Base-by-base conservation (phyloP, 2,888 invertebrate species). In the Gerris lacustris region DNA sequence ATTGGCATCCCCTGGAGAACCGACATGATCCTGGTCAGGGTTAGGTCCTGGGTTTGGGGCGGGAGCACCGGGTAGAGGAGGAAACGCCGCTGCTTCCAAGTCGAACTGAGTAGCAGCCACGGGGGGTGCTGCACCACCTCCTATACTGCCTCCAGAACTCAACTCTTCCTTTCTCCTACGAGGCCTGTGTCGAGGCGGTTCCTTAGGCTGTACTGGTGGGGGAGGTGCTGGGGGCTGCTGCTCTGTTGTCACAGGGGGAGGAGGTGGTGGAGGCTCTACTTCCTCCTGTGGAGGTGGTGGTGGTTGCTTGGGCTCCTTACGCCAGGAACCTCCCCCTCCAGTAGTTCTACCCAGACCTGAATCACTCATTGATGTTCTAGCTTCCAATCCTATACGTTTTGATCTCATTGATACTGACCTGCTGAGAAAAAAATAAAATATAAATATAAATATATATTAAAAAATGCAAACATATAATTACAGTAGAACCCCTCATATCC, bases 41-140 rank as follows among this genome's bases (percentile, higher is more conserved):
- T 7, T 82, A 72, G 79, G 79, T 74, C 83, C 83, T 73, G 84
- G 81, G 31, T 31, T 31, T 1, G 31, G 31, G 31, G 31, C 31
- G 31, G 31, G 31, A 11, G 55, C 55, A 79, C 90, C 89, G 73
- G 91, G 91, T 78, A 91, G 83, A 72, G 91, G 91, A 74, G 91
- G 91, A 80, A 91, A 91, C 70, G 90, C 89, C 69, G 88, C 85
- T 72, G 89, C 88, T 80, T 89, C 90, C 76, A 91, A 83, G 80
- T 91, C 91, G 81, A 91, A 91, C 78, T 89, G 87, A 63, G 86
- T 84, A 73, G 85, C 83, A 63, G 75, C 75, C 68, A 72, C 69
- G 6, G 71, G 69, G n/a, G 69, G 43, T 6, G 69, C 45, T 69
- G 70, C 63, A 45, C 63, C 55, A 45, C 63, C 44, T 69, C 67